phyloP scores from a whole-genome alignment of 1,140 invertebrate species.

The Pollicipes pollicipes region DNA sequence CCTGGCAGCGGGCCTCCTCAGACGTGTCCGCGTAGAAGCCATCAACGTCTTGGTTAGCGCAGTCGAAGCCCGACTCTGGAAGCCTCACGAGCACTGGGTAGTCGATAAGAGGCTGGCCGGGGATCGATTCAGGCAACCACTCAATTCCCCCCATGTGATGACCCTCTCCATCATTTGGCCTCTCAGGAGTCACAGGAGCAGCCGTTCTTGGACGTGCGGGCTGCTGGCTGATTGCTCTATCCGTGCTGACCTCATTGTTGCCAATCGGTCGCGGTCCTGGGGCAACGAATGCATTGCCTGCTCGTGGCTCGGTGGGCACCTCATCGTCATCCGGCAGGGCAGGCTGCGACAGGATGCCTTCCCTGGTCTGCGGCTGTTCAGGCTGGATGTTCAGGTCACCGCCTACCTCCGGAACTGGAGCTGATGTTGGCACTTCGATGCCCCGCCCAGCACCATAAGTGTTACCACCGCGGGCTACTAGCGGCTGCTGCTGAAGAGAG shows the following conservation, averaged over 20 bases:
- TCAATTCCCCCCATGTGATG: not conserved
- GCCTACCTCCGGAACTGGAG: not conserved
- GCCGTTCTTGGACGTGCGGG: no score
- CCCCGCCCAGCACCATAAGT: not conserved
- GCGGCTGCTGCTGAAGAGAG: no score
- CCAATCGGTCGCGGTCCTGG: not conserved
- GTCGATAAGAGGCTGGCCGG: constrained; percentile 28
- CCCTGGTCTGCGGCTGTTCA: not conserved
- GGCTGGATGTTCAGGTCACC: not conserved
- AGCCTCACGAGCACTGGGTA: constrained; percentile 26
- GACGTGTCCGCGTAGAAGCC: constrained; percentile 30
- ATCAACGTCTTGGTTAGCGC: constrained; percentile 25
- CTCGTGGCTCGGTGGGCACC: not conserved
- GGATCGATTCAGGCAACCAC: constrained; percentile 13
- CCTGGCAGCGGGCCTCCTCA: constrained; percentile 29
- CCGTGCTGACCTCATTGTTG: no score
- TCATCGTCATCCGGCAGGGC: not conserved
- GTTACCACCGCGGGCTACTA: not conserved
- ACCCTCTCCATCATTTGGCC: not conserved
- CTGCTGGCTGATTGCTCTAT: no score
- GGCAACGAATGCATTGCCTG: not conserved
- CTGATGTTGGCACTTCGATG: not conserved
- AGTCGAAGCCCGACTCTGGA: constrained; percentile 28
- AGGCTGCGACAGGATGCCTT: not conserved
- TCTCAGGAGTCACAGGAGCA: no score